Conservation (phyloP, 2,797 vertebrate genomes). For the Halcyon badia region DNA sequence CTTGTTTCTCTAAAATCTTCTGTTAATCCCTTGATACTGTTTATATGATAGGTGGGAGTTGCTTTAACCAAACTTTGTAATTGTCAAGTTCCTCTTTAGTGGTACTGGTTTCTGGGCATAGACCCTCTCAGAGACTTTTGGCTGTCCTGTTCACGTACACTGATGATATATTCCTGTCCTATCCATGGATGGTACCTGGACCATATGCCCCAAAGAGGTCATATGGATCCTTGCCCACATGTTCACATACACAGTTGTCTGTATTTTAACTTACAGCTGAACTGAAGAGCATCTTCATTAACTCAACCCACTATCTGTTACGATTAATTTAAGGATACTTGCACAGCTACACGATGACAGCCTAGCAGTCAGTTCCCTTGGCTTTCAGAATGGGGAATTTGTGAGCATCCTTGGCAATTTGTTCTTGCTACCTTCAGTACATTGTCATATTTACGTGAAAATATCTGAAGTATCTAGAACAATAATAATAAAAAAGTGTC, state of each 20-base stretch:
- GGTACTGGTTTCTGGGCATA: neutral
- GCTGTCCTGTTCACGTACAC: accelerated
- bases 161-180: accelerated
- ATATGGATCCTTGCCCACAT: accelerated
- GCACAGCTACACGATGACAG: neutral
- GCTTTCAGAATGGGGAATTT: neutral
- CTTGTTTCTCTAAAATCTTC: neutral
- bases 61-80: neutral
- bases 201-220: neutral
- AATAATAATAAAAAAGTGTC: neutral
- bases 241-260: accelerated
- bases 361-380: neutral
- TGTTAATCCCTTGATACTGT: neutral
- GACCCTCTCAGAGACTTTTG: neutral
- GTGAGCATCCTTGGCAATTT: neutral
- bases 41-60: neutral
- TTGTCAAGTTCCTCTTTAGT: neutral
- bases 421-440: neutral
- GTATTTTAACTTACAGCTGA: neutral
- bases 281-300: neutral
- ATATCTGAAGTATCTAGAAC: neutral
- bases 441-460: neutral
- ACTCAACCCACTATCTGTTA: neutral
- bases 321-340: neutral
- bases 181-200: accelerated